These are phyloP conservation scores for Sebastolobus alascanus DNA, from an alignment of 2,797 vertebrate genomes.

Conservation along the genomic window DNA sequence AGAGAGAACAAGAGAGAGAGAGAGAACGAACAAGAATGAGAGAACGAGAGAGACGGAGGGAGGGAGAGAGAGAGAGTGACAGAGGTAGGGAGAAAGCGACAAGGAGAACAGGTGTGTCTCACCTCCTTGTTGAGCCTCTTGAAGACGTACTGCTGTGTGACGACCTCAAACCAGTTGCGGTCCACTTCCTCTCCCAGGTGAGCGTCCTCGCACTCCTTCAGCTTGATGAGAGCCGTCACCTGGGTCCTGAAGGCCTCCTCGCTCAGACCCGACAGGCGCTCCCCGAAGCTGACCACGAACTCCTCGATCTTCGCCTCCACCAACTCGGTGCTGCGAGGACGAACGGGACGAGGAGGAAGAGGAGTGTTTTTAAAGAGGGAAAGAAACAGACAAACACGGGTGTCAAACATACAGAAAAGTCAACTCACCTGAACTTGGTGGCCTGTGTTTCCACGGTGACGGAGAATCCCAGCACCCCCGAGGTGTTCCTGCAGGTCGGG, in stretches of 20 bases:
- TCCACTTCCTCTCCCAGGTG: conserved; percentile 97
- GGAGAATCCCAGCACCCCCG: conserved; percentile 95
- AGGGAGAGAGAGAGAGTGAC: accelerated
- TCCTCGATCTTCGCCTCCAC: conserved; percentile 95
- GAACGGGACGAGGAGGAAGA: accelerated
- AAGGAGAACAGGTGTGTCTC: neutral
- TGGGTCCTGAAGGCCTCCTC: conserved; percentile 92
- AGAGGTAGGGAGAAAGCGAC: too few species aligned
- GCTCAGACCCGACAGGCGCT: conserved; percentile 88
- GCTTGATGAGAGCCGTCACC: conserved; percentile 94
- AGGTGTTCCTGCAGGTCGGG: conserved; percentile 94
- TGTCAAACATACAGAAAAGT: too few species aligned
- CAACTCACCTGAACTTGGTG: conserved; percentile 93
- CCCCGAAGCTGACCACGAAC: conserved; percentile 91
- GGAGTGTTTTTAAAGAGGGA: neutral
- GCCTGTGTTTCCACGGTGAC: conserved; percentile 96
- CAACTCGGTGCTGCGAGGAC: conserved; percentile 87
- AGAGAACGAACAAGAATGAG: too few species aligned
- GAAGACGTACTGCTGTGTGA: conserved; percentile 95
- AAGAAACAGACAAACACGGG: neutral
- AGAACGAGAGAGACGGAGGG: too few species aligned
- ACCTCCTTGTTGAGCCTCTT: conserved; percentile 93
- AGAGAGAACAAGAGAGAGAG: too few species aligned
- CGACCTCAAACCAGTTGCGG: conserved; percentile 95
- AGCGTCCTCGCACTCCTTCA: conserved; percentile 95